Conservation (phyloP, 53 echinoderm and acorn worm species). For the Mesocentrotus franciscanus region DNA sequence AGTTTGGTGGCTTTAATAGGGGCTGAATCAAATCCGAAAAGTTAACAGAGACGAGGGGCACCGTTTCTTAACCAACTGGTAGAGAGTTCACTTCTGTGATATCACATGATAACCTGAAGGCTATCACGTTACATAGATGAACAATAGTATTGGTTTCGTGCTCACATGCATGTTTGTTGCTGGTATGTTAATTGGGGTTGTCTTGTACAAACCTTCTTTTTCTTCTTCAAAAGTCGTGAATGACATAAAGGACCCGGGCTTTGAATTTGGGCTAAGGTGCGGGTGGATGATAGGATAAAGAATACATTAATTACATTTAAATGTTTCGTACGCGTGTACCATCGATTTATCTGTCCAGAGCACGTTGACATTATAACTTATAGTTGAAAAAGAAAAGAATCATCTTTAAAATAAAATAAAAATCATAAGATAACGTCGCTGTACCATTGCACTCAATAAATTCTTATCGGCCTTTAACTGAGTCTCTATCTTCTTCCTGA, state of each 20-base stretch:
- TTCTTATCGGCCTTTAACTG: no score
- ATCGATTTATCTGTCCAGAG: no score
- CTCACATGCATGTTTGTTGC: background rate
- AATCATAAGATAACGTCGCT: no score
- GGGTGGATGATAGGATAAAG: no score
- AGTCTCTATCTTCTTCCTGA: no score
- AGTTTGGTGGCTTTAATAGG: conserved; percentile 8
- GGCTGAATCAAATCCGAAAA: conserved; percentile 44
- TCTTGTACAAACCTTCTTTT: background rate
- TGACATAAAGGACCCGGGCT: background rate
- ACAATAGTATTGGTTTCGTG: background rate
- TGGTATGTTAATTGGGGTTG: conserved; percentile 16
- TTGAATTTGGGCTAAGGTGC: no score
- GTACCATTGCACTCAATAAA: no score
- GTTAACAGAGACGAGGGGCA: conserved; percentile 29
- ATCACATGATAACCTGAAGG: background rate
- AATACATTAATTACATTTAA: no score
- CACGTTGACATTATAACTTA: no score
- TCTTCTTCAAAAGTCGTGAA: background rate
- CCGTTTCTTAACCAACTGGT: background rate
- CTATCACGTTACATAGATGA: background rate
- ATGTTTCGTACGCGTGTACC: no score
- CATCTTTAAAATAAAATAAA: no score
- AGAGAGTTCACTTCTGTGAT: background rate
- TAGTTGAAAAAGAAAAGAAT: no score